These are phyloP conservation scores for Rattus rattus DNA, from an alignment of 2,113 vertebrate species.

Conservation along the genomic window DNA sequence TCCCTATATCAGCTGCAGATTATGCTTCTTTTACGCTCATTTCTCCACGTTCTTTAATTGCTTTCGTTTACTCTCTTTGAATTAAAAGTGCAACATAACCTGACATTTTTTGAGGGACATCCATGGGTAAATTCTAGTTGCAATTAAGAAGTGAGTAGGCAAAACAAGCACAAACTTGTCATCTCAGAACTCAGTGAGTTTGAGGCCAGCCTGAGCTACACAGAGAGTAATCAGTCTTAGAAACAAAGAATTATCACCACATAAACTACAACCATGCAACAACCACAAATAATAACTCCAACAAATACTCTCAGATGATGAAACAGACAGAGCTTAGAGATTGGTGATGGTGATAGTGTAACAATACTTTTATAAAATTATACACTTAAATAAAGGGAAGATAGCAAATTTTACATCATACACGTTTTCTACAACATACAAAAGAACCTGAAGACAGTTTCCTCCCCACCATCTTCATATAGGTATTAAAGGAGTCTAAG, in stretches of 20 bases:
- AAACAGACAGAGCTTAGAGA: not conserved
- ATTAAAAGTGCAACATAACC: slow-evolving; percentile 17
- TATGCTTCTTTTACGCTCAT: slow-evolving; percentile 1
- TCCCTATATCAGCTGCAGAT: not conserved
- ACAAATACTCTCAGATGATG: not conserved
- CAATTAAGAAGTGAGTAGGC: slow-evolving; percentile 5
- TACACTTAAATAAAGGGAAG: not conserved
- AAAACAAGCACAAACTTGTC: not conserved
- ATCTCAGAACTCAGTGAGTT: not conserved
- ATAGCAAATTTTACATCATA: not conserved
- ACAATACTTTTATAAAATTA: not conserved
- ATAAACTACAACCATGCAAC: not conserved
- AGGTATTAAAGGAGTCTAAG: not conserved
- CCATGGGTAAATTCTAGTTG: slow-evolving; percentile 21
- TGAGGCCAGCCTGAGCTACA: not conserved
- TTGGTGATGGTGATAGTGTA: not conserved
- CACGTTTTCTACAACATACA: not conserved
- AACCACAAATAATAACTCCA: not conserved
- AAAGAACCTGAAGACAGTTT: slow-evolving; percentile 32
- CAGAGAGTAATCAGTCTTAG: not conserved
- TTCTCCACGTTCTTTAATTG: slow-evolving; percentile 1
- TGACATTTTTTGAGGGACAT: slow-evolving; percentile 19
- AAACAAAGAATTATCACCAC: not conserved
- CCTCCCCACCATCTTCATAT: not conserved
- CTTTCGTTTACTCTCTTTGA: slow-evolving; percentile 41